Base-by-base conservation (phyloP, 2,888 invertebrate genomes). In the Norana najaformis region DNA sequence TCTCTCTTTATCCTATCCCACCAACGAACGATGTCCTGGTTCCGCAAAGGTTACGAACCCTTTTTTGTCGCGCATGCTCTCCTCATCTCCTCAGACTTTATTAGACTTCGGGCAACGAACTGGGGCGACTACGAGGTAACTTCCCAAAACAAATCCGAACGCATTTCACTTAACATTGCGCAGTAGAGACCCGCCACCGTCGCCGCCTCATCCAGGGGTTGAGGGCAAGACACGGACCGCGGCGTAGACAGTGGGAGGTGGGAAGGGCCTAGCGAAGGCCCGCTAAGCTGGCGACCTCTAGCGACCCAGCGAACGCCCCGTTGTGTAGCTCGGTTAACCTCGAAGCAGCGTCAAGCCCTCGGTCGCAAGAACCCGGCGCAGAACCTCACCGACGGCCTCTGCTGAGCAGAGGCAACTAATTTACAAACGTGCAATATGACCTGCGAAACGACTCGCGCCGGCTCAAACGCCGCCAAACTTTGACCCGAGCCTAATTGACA, bases 401-500 rank as follows among this genome's bases (percentile, higher is more conserved):
- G 13, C 47, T 18, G 47, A n/a, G 35, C 85, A 13, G 85, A n/a
- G 85, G 37, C 85, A 36, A 85, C 35, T 85, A 85, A 85, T 85
- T 85, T 85, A 37, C 85, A 85, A 85, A 85, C 85, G 35, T 37
- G 85, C 35, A 85, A 36, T 85, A 35, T 85, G 85, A 85, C 85
- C 85, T 85, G 36, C 85, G 85, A 85, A 85, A 36, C 37, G 20
- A 35, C 36, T 83, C 36, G 35, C 36, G 85, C 36, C 85, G 34
- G 35, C 37, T 35, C 83, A 20, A 35, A 1, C 85, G 85, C 85
- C 23, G 37, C 85, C 85, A 37, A 85, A 85, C 85, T 85, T 37
- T 85, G 85, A 85, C 85, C 85, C 85, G 11, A 85, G 85, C 36
- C 37, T 85, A 85, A 85, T 85, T 85, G 85, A 85, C 85, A 37